Percentiles rank a stretch among this genome's conserved stretches.
phyloP scores from a whole-genome alignment of 2,888 invertebrate species.

The Sepiola atlantica region DNA sequence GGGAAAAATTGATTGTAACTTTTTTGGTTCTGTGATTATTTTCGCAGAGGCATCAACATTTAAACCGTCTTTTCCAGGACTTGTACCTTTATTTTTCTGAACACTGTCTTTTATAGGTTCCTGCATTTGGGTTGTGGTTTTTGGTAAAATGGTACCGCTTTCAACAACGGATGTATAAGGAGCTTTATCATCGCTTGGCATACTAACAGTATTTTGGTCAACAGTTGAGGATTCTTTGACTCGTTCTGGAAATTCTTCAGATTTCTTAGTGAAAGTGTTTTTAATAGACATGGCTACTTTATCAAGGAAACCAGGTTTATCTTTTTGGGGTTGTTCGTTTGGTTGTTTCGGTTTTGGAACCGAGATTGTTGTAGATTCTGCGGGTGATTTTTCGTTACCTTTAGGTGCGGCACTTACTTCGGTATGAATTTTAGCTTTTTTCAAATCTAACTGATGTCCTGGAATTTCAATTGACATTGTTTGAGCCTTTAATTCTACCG shows the following conservation, averaged over 20 bases:
- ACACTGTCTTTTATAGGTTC: not conserved
- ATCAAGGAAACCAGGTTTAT: not conserved
- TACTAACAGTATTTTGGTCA: not conserved
- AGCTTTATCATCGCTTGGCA: not conserved
- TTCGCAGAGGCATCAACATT: not conserved
- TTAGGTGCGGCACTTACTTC: not conserved
- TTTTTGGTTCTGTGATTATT: not conserved
- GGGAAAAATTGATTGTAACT: not conserved
- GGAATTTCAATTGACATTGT: not conserved
- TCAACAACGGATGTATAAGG: not conserved
- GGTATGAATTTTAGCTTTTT: not conserved
- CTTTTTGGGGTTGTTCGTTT: not conserved
- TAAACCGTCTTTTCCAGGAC: not conserved
- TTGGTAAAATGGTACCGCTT: not conserved
- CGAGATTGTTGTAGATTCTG: not conserved
- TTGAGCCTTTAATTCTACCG: not conserved
- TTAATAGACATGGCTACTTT: not conserved
- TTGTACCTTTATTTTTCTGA: not conserved
- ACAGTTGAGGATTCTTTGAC: not conserved
- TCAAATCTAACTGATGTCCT: not conserved
- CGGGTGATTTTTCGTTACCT: not conserved
- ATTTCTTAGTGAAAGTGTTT: not conserved
- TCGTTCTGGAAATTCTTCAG: not conserved
- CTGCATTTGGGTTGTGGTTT: not conserved
- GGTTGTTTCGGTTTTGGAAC: not conserved